Conservation (phyloP, 2,113 vertebrate genomes). For the Copsychus sechellarum region DNA sequence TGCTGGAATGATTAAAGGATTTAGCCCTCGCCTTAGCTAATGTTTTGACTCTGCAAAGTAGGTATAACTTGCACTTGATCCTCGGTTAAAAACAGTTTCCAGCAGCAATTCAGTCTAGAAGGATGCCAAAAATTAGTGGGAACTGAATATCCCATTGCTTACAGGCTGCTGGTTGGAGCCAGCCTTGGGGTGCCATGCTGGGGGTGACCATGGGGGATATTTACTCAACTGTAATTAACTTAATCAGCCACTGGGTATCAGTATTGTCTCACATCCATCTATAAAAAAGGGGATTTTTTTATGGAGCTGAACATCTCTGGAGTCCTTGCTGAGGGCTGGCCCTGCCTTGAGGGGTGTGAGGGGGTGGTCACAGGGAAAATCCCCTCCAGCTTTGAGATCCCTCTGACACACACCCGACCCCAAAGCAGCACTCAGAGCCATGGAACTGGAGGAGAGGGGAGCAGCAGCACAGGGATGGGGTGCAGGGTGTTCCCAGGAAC, state of each 20-base stretch:
- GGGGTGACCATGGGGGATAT: slow-evolving; percentile 14
- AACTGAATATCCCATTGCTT: background rate
- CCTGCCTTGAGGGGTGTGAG: background rate
- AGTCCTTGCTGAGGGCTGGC: background rate
- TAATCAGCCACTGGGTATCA: slow-evolving; percentile 71
- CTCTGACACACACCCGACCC: background rate
- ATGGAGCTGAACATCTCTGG: background rate
- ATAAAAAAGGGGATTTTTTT: slow-evolving; percentile 6
- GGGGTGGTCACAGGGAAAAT: background rate
- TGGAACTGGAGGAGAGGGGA: background rate
- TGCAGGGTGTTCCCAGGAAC: accelerated
- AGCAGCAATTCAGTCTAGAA: background rate
- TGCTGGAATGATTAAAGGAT: slow-evolving; percentile 33
- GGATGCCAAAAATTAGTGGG: background rate
- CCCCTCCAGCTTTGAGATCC: background rate
- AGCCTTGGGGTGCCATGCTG: background rate
- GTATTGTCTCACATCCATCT: slow-evolving; percentile 61
- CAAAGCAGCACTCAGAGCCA: accelerated
- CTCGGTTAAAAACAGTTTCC: background rate
- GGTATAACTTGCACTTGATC: background rate
- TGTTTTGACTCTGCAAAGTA: slow-evolving; percentile 38
- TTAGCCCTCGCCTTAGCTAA: background rate
- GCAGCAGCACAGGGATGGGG: accelerated
- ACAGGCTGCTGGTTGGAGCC: background rate
- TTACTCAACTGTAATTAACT: slow-evolving; percentile 68